These are phyloP conservation scores for Aeoliscus strigatus DNA, from an alignment of 2,797 vertebrate species.

Conservation along the genomic window DNA sequence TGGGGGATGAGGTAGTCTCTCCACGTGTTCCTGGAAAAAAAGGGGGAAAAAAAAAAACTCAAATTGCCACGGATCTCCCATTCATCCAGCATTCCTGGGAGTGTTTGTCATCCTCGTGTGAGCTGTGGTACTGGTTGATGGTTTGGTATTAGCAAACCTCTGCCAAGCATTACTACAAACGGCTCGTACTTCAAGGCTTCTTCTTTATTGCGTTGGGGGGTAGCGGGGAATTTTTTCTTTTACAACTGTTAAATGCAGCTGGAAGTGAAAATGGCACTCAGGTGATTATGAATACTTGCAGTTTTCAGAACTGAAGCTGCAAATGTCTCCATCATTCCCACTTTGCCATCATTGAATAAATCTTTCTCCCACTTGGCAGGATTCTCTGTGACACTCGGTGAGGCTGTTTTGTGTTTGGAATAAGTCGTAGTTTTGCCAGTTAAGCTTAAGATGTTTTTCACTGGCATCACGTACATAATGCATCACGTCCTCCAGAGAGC, in stretches of 20 bases:
- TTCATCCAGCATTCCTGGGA: constrained; percentile 55
- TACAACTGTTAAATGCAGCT: constrained; percentile 26
- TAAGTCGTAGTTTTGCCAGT: constrained; percentile 42
- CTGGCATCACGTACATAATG: constrained; percentile 64
- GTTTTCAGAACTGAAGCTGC: constrained; percentile 11
- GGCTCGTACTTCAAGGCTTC: constrained; percentile 16
- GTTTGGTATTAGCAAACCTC: constrained; percentile 42
- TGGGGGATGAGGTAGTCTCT: constrained; percentile 41
- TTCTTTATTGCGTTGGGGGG: constrained; percentile 44
- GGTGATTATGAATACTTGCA: constrained; percentile 28
- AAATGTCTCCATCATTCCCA: constrained; percentile 27
- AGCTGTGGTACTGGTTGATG: constrained; percentile 51
- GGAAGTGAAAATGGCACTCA: constrained; percentile 28
- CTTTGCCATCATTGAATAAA: constrained; percentile 39
- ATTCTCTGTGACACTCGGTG: not conserved
- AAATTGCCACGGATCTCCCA: constrained; percentile 49
- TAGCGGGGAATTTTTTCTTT: constrained; percentile 39
- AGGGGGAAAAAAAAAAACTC: constrained; percentile 20
- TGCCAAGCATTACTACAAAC: constrained; percentile 37
- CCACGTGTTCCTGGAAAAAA: constrained; percentile 38
- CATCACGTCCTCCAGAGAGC: constrained; percentile 55
- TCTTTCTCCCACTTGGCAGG: constrained; percentile 30
- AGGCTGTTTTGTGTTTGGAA: constrained; percentile 24
- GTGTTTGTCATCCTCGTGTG: constrained; percentile 50
- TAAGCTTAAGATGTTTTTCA: constrained; percentile 36